Percentiles rank a stretch among this genome's conserved stretches.
These are phyloP conservation scores for Platalea minor DNA, from an alignment of 2,797 vertebrate genomes.

Conservation along the genomic window DNA sequence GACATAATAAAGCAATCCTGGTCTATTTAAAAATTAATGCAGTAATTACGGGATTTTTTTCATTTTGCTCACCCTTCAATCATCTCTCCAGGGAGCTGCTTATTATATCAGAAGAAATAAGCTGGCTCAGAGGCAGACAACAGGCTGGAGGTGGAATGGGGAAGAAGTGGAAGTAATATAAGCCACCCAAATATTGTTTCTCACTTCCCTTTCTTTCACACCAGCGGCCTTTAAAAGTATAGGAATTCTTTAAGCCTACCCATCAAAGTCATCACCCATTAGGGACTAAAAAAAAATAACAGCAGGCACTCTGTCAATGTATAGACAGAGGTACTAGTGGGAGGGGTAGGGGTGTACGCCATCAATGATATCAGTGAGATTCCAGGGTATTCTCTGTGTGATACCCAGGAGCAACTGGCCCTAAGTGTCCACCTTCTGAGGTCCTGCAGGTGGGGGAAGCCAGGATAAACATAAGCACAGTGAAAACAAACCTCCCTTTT, in stretches of 20 bases:
- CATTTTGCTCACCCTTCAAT: neutral
- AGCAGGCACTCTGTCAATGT: neutral
- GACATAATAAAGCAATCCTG: neutral
- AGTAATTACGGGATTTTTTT: slow-evolving; percentile 4
- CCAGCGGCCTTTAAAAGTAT: neutral
- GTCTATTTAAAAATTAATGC: slow-evolving; percentile 25
- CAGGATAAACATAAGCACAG: neutral
- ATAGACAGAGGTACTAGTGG: neutral
- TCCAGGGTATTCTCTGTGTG: neutral
- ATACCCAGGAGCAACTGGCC: neutral
- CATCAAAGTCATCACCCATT: neutral
- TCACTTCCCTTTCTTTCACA: neutral
- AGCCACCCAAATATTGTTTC: neutral
- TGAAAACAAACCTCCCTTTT: neutral
- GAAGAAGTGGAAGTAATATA: neutral
- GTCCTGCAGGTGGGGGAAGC: neutral
- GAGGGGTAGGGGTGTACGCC: neutral
- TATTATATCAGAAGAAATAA: neutral
- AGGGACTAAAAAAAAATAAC: neutral
- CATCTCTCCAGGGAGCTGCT: neutral
- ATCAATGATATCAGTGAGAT: neutral
- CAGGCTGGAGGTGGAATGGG: neutral
- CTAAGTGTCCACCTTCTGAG: neutral
- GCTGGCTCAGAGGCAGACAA: neutral
- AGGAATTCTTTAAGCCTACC: neutral